phyloP scores from a whole-genome alignment of 2,888 invertebrate species.

The Cryptocheilus praepositus region DNA sequence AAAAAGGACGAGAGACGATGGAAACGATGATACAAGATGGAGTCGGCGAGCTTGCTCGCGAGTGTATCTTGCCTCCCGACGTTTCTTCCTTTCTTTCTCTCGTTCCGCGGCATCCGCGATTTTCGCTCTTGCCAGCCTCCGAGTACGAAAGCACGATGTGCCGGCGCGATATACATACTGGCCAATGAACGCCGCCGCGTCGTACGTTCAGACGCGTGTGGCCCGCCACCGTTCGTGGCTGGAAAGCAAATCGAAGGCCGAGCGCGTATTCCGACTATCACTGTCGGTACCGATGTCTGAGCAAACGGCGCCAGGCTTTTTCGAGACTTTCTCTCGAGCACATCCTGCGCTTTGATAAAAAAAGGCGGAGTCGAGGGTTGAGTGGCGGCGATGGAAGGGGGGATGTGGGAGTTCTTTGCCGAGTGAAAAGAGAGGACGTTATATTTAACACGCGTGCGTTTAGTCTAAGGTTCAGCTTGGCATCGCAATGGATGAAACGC shows the following conservation, averaged over 20 bases:
- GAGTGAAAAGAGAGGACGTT: no score
- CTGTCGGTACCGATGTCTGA: slow-evolving; percentile 15
- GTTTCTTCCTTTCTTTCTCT: background rate
- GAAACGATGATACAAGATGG: slow-evolving; percentile 35
- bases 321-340: no score
- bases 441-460: no score
- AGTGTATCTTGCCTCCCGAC: slow-evolving; percentile 44
- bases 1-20: slow-evolving; percentile 4
- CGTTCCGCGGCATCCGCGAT: background rate
- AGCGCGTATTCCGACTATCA: slow-evolving; percentile 36
- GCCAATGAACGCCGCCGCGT: background rate
- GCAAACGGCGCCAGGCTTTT: no score
- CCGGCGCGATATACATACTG: background rate
- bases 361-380: no score
- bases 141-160: background rate
- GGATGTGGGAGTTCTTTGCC: no score
- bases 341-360: no score
- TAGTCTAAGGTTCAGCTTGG: no score
- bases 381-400: no score
- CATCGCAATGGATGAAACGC: no score
- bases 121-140: background rate
- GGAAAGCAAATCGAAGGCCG: slow-evolving; percentile 41
- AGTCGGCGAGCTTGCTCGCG: slow-evolving; percentile 44
- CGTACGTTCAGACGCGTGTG: slow-evolving; percentile 31
- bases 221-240: slow-evolving; percentile 41